Evolutionary conservation across 2,797 vertebrate species (phyloP).

Genomic region (Poeciliopsis turneri): DNA sequence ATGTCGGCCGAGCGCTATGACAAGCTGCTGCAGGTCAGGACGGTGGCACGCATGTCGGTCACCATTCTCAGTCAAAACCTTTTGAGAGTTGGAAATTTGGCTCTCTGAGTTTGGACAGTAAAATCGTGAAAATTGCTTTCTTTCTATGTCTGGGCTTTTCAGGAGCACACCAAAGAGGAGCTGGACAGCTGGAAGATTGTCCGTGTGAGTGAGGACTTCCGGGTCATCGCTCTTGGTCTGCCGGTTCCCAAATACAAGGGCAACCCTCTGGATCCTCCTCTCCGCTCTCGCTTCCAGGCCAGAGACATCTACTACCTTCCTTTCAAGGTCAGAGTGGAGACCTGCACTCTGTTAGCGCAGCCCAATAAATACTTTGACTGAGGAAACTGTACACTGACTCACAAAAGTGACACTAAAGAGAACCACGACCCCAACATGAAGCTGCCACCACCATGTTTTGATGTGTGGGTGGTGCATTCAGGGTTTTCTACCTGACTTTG

Average conservation of each 20-base stretch:
- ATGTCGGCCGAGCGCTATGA: slow-evolving; percentile 94
- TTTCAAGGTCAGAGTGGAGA: slow-evolving; percentile 85
- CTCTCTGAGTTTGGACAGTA: background rate
- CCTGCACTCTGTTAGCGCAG: background rate
- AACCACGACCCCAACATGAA: background rate
- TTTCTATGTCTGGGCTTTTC: slow-evolving; percentile 23
- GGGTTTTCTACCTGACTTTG: background rate
- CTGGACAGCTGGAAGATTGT: slow-evolving; percentile 94
- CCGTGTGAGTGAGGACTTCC: slow-evolving; percentile 95
- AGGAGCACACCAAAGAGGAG: slow-evolving; percentile 93
- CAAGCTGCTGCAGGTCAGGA: slow-evolving; percentile 90
- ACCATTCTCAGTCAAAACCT: background rate
- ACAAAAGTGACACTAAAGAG: background rate
- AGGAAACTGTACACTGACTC: background rate
- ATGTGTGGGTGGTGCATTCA: background rate
- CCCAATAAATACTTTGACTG: background rate
- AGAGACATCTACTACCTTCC: slow-evolving; percentile 94
- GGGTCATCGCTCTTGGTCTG: slow-evolving; percentile 95
- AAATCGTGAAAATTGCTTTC: background rate
- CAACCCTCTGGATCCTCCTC: slow-evolving; percentile 94
- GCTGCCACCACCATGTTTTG: background rate
- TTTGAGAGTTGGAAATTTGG: background rate
- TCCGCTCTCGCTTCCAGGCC: slow-evolving; percentile 97
- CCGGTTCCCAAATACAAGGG: slow-evolving; percentile 95
- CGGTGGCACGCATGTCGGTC: background rate